Percentiles rank a stretch among this genome's conserved stretches.
Conservation (phyloP, 2,797 vertebrate species). For the Pipistrellus kuhlii region DNA sequence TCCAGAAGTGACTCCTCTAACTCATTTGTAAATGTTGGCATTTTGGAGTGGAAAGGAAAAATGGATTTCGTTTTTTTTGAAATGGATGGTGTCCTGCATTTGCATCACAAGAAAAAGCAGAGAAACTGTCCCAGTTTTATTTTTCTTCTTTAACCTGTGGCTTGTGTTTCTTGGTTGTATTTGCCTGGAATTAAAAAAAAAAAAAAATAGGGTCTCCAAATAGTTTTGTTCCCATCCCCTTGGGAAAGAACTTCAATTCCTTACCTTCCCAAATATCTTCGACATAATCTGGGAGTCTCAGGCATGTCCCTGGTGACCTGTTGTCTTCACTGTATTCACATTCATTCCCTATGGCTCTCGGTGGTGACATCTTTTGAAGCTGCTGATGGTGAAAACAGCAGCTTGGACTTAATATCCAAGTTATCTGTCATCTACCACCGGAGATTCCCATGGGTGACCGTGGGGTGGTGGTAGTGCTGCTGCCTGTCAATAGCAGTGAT, state of each 20-base stretch:
- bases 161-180: background rate
- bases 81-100: background rate
- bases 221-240: background rate
- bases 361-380: background rate
- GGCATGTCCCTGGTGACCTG: background rate
- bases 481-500: background rate
- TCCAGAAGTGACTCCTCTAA: slow-evolving; percentile 60
- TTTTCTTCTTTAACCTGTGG: slow-evolving; percentile 17
- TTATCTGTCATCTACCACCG: background rate
- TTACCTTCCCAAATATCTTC: background rate
- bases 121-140: background rate
- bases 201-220: slow-evolving; percentile 1
- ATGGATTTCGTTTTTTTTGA: background rate
- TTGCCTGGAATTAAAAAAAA: slow-evolving; percentile 50
- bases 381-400: background rate
- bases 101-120: slow-evolving; percentile 8
- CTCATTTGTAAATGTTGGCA: slow-evolving; percentile 61
- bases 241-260: background rate
- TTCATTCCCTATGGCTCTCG: background rate
- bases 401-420: background rate
- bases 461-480: background rate
- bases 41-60: slow-evolving; percentile 59
- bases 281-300: background rate
- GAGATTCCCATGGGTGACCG: background rate
- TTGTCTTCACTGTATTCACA: background rate